Percentiles rank a stretch among this genome's conserved stretches.
Conservation (phyloP, 1,140 invertebrate genomes). For the Drosophila truncata region DNA sequence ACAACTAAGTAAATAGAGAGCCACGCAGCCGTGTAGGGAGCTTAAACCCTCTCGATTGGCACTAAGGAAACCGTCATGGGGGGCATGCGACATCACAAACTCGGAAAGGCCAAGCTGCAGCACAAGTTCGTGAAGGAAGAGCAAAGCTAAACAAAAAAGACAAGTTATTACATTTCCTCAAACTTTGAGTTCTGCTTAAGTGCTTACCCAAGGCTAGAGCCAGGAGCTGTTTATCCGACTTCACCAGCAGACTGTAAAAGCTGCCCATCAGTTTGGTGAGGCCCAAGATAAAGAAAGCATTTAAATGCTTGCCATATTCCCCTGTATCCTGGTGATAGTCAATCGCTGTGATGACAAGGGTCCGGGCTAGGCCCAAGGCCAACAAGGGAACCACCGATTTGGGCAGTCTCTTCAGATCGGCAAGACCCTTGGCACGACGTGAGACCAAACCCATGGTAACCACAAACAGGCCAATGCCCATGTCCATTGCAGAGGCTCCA, state of each 20-base stretch:
- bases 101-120: constrained; percentile 88
- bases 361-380: constrained; percentile 90
- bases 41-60: constrained; percentile 96
- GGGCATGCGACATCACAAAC: constrained; percentile 89
- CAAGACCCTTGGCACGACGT: constrained; percentile 71
- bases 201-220: constrained; percentile 74
- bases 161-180: neutral
- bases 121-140: constrained; percentile 90
- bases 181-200: neutral
- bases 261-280: constrained; percentile 91
- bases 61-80: constrained; percentile 88
- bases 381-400: constrained; percentile 87
- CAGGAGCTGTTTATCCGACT: constrained; percentile 41
- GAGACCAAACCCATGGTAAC: constrained; percentile 93
- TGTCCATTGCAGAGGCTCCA: constrained; percentile 97
- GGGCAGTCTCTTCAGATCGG: constrained; percentile 71
- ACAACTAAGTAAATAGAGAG: constrained; percentile 92
- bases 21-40: constrained; percentile 93
- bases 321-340: constrained; percentile 94
- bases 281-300: constrained; percentile 97
- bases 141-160: constrained; percentile 81
- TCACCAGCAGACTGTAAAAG: constrained; percentile 37
- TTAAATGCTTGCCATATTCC: constrained; percentile 98
- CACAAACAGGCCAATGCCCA: constrained; percentile 96
- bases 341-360: constrained; percentile 87